phyloP scores from a whole-genome alignment of 2,797 vertebrate genomes.

The Cirrhinus molitorella region DNA sequence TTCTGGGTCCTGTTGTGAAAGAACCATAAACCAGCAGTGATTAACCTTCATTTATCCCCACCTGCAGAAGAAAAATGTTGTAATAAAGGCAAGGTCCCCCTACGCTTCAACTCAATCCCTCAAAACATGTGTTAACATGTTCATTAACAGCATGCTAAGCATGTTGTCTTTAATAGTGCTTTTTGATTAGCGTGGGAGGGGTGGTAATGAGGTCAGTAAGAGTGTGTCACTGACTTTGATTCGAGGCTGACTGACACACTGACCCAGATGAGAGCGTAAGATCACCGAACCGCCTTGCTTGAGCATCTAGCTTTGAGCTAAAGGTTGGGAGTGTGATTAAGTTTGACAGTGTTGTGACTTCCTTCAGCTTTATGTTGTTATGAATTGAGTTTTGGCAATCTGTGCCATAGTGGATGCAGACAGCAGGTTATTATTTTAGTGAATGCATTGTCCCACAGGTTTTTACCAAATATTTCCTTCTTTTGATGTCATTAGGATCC shows the following conservation, averaged over 20 bases:
- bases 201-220: slow-evolving; percentile 45
- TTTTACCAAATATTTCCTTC: not conserved
- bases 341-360: slow-evolving; percentile 55
- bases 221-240: slow-evolving; percentile 54
- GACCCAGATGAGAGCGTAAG: slow-evolving; percentile 58
- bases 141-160: not conserved
- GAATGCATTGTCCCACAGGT: not conserved
- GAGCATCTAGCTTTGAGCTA: slow-evolving; percentile 32
- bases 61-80: not conserved
- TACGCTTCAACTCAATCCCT: not conserved
- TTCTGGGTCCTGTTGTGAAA: slow-evolving; percentile 25
- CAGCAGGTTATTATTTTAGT: not conserved
- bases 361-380: slow-evolving; percentile 20
- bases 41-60: slow-evolving; percentile 45
- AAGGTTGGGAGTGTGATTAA: slow-evolving; percentile 27
- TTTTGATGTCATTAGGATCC: not conserved
- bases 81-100: slow-evolving; percentile 2
- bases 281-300: not conserved
- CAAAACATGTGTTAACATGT: slow-evolving; percentile 1
- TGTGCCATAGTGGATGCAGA: slow-evolving; percentile 25
- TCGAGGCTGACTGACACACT: slow-evolving; percentile 52
- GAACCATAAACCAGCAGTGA: not conserved
- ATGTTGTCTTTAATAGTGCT: not conserved
- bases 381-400: slow-evolving; percentile 30
- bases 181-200: not conserved